Percentiles rank a stretch among this genome's conserved stretches.
These are phyloP conservation scores for Bradysia coprophila DNA, from an alignment of 1,140 invertebrate genomes.

Conservation along the genomic window DNA sequence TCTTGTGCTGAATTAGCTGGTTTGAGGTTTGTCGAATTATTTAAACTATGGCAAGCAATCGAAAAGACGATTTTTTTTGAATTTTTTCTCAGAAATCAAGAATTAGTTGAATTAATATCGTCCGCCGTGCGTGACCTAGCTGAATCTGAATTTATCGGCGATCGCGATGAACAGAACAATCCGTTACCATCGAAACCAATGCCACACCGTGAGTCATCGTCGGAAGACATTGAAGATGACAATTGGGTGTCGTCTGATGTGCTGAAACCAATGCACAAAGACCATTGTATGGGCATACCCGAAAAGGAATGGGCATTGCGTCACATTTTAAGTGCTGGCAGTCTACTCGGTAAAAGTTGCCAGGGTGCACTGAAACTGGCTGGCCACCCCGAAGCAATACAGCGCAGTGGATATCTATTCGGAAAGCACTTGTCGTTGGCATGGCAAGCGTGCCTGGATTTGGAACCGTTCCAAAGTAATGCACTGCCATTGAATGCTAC, in stretches of 20 bases:
- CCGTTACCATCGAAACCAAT: slow-evolving; percentile 48
- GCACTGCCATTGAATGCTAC: slow-evolving; percentile 17
- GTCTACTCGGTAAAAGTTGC: slow-evolving; percentile 74
- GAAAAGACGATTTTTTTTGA: not conserved
- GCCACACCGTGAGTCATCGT: slow-evolving; percentile 5
- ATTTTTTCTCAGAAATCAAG: slow-evolving; percentile 42
- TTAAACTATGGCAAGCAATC: not conserved
- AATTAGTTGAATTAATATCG: slow-evolving; percentile 80
- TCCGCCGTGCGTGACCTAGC: slow-evolving; percentile 70
- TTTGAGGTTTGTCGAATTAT: slow-evolving; percentile 34
- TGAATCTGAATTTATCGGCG: slow-evolving; percentile 75
- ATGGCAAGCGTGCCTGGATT: slow-evolving; percentile 64
- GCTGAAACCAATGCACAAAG: slow-evolving; percentile 33
- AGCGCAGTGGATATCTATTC: slow-evolving; percentile 67
- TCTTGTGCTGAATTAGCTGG: slow-evolving; percentile 73
- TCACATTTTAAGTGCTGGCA: slow-evolving; percentile 65
- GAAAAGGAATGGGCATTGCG: slow-evolving; percentile 67
- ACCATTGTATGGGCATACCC: slow-evolving; percentile 40
- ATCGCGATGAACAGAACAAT: slow-evolving; percentile 68
- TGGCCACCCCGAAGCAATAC: slow-evolving; percentile 47
- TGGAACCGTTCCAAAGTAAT: slow-evolving; percentile 37
- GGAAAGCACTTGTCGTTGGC: slow-evolving; percentile 81
- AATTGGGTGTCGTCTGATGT: slow-evolving; percentile 18
- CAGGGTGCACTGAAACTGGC: slow-evolving; percentile 68
- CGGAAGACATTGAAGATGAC: slow-evolving; percentile 4